Evolutionary conservation across 2,888 invertebrate genomes (phyloP), one percentile per base, ranked within the genome.

Genomic region (Pegoplata infirma): DNA sequence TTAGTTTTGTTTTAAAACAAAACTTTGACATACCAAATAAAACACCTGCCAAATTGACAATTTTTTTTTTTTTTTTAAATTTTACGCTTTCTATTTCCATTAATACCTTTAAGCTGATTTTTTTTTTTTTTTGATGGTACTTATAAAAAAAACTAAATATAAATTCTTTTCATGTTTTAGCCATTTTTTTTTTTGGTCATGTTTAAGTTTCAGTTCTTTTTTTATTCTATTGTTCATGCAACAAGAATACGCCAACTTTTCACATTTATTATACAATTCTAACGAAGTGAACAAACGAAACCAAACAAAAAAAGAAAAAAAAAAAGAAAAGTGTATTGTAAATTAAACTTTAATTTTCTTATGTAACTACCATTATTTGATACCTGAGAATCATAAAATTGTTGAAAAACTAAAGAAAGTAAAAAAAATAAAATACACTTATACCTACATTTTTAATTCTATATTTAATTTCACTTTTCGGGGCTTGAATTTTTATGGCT

Each of bases 311-410:
- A n/a, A n/a, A n/a, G n/a, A n/a, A n/a, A n/a, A n/a, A n/a, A n/a
- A n/a, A n/a, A n/a, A n/a, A n/a, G n/a, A n/a, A n/a, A n/a, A n/a
- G n/a, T 16, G 10, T 21, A 1, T 12, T 46, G 44, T 59, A 59
- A 59, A 59, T 59, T 16, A 44, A 59, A 59, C 8, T 46, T 46
- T 17, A 59, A 46, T 46, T 46, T 59, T 46, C 46, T 28, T 59
- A 25, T 23, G 17, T 44, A 59, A 59, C 59, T 16, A 12, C 23
- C 16, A 40, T 46, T 46, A 23, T 19, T n/a, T n/a, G n/a, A 36
- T 17, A 21, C 14, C 23, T 12, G 36, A 12, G 23, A 12, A 10
- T 25, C 12, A 25, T 23, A 36, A 25, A 59, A 10, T 8, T 23
- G 0, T 5, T 5, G 23, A 46, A 12, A 59, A 40, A 40, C 12